Evolutionary conservation across 2,113 vertebrate species (phyloP), one percentile per base, ranked within the genome.

Genomic region (Zosterops lateralis): DNA sequence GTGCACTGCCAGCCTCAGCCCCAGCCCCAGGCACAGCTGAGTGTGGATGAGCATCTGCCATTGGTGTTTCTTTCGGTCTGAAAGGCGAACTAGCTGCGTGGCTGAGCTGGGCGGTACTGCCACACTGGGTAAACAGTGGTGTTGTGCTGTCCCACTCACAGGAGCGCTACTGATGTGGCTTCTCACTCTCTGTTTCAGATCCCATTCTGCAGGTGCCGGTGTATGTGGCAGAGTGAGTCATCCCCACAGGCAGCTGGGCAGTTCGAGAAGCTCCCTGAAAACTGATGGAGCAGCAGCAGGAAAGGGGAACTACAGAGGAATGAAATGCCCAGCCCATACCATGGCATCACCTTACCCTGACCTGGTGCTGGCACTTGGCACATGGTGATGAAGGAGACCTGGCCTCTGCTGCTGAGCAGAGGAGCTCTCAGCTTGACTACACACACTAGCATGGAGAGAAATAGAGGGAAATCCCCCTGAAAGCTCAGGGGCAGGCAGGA

Each of bases 131-230:
- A 44, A 60, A 60, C 65, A 77, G 54, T 34, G 28, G 5, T 83
- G 71, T 4, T 31, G 31, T 34, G 48, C 48, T 83, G 87, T 70
- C 48, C 56, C 26, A 15, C 71, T 50, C 71, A 4, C 47, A 10
- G 62, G 16, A 54, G 40, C 0, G 0, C 87, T 32, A 47, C 70
- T 90, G 76, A 95, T 10, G 10, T 20, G 44, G 6, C 16, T 19
- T 72, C 72, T 78, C 56, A 3, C 66, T 87, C 72, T 90, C 93
- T 94, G 38, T 98, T 97, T 78, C 98, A 99, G 99, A 99, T 96
- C 99, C 99, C 25, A 97, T 99, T 92, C 98, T 99, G 95, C 99
- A 99, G 95, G 98, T 99, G 73, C 99, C 99, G 4, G 97, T 97
- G 32, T 99, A 98, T 74, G 97, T 98, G 87, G 96, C 98, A 78